Evolutionary conservation across 2,888 invertebrate genomes (phyloP).

Genomic region (Falcaria lacertinaria): DNA sequence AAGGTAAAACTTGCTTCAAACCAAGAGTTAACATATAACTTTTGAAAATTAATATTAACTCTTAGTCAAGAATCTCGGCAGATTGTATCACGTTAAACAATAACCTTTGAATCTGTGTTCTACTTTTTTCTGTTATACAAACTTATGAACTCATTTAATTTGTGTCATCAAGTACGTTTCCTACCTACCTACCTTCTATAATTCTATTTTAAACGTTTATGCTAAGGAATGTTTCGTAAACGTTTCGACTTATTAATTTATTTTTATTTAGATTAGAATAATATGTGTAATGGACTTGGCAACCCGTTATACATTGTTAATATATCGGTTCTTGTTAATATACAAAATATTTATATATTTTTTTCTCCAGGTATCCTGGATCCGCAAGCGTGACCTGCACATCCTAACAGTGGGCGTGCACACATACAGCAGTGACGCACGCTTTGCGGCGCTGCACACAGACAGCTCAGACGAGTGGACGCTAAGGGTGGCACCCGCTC

Average conservation of each 20-base stretch:
- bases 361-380: constrained; percentile 95
- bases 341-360: too few species aligned
- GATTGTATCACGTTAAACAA: background rate
- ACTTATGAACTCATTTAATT: too few species aligned
- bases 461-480: constrained; percentile 83
- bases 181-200: too few species aligned
- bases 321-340: too few species aligned
- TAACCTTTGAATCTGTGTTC: background rate
- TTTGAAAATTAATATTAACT: constrained; percentile 10
- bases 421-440: constrained; percentile 84
- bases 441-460: constrained; percentile 83
- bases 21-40: constrained; percentile 11
- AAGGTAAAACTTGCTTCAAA: background rate
- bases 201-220: too few species aligned
- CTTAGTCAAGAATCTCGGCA: constrained; percentile 7
- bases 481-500: constrained; percentile 78
- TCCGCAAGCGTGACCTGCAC: constrained; percentile 90
- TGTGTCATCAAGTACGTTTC: too few species aligned
- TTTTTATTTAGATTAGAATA: too few species aligned
- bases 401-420: constrained; percentile 83
- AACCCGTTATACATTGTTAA: too few species aligned
- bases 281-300: too few species aligned
- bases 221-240: too few species aligned
- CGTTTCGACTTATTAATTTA: too few species aligned
- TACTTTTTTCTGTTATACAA: too few species aligned